Evolutionary conservation across 2,113 vertebrate genomes (phyloP), one percentile per base, ranked within the genome.

Genomic region (Perca fluviatilis): DNA sequence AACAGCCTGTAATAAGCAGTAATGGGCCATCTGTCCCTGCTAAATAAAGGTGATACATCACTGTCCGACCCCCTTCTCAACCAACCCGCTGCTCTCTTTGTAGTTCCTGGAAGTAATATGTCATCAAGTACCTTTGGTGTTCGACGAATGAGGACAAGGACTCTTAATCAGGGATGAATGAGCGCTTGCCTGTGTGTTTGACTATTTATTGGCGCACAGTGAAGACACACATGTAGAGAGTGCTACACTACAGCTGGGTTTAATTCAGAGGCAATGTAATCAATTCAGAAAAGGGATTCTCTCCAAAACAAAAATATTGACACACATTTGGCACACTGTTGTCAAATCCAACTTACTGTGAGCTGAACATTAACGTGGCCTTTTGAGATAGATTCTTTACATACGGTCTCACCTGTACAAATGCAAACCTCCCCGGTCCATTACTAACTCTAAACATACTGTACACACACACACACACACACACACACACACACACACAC

Each of bases 21-120:
- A 93, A 92, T 89, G 79, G 86, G 58, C 77, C 90, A 86, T 87
- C 79, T 82, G 91, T 86, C 90, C 77, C 81, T 36, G 77, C 89
- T 88, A 89, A 90, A 92, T 80, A 82, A 90, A 95, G 82, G 77
- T 49, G 63, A 94, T 93, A 72, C 82, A 93, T 94, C 92, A 92
- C 69, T 56, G 47, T 80, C 75, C 4, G 10, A 77, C 30, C 63
- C 69, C 50, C 33, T 65, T 70, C 40, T 53, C 65, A 69, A 60
- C 51, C 27, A 30, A 8, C 46, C 77, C 46, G 10, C 66, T 62
- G 63, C 87, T 85, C 82, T 84, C 86, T 91, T 90, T 93, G 88
- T 92, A 90, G 81, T 93, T 89, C 77, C 82, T 86, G 86, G 84
- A 90, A 86, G 76, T 66, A 74, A 84, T 73, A 81, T 79, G 62